Evolutionary conservation across 2,888 invertebrate species (phyloP).

Genomic region (Synanthedon andrenaeformis): DNA sequence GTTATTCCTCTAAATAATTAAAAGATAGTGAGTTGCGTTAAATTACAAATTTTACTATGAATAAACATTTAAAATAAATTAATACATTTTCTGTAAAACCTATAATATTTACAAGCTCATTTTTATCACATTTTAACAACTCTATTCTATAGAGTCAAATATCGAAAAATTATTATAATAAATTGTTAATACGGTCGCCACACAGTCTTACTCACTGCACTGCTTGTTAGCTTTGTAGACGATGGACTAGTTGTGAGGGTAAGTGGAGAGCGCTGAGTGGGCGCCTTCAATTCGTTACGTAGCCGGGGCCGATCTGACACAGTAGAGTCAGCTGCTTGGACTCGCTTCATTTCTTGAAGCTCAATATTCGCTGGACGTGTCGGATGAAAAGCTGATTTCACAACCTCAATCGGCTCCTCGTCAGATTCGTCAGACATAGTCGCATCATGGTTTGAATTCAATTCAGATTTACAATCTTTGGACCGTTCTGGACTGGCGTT

Average conservation of each 20-base stretch:
- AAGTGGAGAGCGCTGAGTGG: constrained; percentile 64
- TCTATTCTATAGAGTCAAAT: constrained; percentile 26
- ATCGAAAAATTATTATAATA: constrained; percentile 19
- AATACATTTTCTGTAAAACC: constrained; percentile 32
- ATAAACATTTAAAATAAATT: constrained; percentile 50
- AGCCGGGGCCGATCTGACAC: constrained; percentile 59
- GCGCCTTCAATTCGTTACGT: constrained; percentile 72
- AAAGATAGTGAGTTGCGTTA: no score
- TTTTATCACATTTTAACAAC: constrained; percentile 63
- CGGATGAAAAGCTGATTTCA: constrained; percentile 80
- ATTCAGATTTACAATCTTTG: constrained; percentile 71
- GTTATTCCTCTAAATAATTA: not conserved
- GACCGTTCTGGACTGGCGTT: constrained; percentile 61
- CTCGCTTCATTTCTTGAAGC: constrained; percentile 64
- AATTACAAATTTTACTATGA: constrained; percentile 21
- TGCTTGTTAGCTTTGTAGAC: constrained; percentile 71
- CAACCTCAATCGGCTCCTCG: constrained; percentile 81
- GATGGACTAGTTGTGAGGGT: constrained; percentile 58
- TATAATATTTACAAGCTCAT: constrained; percentile 66
- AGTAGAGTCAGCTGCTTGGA: constrained; percentile 72
- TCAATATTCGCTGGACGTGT: constrained; percentile 72
- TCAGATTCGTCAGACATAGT: constrained; percentile 75
- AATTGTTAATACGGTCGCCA: constrained; percentile 78
- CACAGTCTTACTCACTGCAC: constrained; percentile 74
- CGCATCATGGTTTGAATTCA: constrained; percentile 73